Percentiles rank a stretch among this genome's conserved stretches.
These are phyloP conservation scores for Drosophila kanekoi DNA, from an alignment of 2,888 invertebrate species.

Conservation along the genomic window DNA sequence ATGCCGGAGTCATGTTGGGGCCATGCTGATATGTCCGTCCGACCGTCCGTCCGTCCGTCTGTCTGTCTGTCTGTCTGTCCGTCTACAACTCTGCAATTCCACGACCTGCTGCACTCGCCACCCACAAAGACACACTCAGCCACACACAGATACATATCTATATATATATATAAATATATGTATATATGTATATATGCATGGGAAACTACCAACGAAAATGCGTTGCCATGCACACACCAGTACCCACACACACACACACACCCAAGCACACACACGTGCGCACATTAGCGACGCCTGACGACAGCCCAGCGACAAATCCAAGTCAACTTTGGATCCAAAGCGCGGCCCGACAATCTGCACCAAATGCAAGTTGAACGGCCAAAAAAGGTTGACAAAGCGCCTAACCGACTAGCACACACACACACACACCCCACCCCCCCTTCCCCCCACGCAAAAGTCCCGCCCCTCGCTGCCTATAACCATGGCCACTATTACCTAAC, in stretches of 20 bases:
- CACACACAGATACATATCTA: neutral
- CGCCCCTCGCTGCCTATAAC: too few species aligned
- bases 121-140: slow-evolving; percentile 17
- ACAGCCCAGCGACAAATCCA: slow-evolving; percentile 50
- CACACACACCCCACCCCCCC: neutral
- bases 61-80: neutral
- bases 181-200: slow-evolving; percentile 14
- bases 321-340: slow-evolving; percentile 53
- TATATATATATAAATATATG: slow-evolving; percentile 11
- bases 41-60: neutral
- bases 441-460: too few species aligned
- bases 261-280: neutral
- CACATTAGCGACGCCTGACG: slow-evolving; percentile 50
- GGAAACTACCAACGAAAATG: slow-evolving; percentile 48
- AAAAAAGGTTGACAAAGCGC: slow-evolving; percentile 40
- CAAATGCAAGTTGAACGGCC: slow-evolving; percentile 34
- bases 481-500: neutral
- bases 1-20: slow-evolving; percentile 8
- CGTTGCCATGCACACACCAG: slow-evolving; percentile 28
- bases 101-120: slow-evolving; percentile 28
- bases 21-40: slow-evolving; percentile 23
- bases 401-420: slow-evolving; percentile 18
- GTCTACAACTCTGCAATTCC: slow-evolving; percentile 24
- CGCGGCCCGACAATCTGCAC: slow-evolving; percentile 38
- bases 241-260: neutral